These are phyloP conservation scores for Laupala kohalensis DNA, from an alignment of 1,140 invertebrate genomes.

Conservation along the genomic window DNA sequence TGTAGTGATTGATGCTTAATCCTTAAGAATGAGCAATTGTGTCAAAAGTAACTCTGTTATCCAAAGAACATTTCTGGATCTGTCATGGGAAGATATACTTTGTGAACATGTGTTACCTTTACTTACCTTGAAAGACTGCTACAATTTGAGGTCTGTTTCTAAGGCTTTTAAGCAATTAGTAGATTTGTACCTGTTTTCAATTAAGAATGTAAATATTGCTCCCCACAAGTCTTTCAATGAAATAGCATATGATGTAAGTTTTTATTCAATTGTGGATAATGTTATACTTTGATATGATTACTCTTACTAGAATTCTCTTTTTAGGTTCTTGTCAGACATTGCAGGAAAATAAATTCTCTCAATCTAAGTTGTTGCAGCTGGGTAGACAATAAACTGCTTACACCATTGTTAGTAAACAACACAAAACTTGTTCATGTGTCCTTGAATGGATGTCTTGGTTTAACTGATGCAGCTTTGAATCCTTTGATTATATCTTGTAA, in stretches of 20 bases:
- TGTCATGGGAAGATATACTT: slow-evolving; percentile 42
- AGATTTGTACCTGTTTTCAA: slow-evolving; percentile 3
- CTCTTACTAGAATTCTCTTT: slow-evolving; percentile 19
- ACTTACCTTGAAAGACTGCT: slow-evolving; percentile 36
- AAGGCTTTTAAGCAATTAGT: slow-evolving; percentile 19
- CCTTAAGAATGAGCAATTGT: too few relatives aligned
- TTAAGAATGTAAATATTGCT: slow-evolving; percentile 7
- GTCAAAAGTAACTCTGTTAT: too few relatives aligned
- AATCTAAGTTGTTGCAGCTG: slow-evolving; percentile 34
- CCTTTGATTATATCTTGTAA: slow-evolving; percentile 38
- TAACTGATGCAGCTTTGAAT: slow-evolving; percentile 38
- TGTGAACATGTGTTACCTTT: slow-evolving; percentile 33
- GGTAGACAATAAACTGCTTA: slow-evolving; percentile 32
- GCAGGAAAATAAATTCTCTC: slow-evolving; percentile 31
- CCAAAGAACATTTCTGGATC: slow-evolving; percentile 35
- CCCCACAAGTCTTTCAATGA: background rate
- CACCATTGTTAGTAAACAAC: slow-evolving; percentile 34
- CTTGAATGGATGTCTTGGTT: slow-evolving; percentile 36
- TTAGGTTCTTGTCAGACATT: slow-evolving; percentile 31
- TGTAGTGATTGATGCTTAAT: too few relatives aligned
- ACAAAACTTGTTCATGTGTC: slow-evolving; percentile 33
- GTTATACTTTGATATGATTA: background rate
- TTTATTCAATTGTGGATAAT: background rate
- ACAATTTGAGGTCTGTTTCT: slow-evolving; percentile 39
- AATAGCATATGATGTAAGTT: background rate